These are phyloP conservation scores for Cheumatopsyche charites DNA, from an alignment of 1,140 invertebrate species.

Conservation along the genomic window DNA sequence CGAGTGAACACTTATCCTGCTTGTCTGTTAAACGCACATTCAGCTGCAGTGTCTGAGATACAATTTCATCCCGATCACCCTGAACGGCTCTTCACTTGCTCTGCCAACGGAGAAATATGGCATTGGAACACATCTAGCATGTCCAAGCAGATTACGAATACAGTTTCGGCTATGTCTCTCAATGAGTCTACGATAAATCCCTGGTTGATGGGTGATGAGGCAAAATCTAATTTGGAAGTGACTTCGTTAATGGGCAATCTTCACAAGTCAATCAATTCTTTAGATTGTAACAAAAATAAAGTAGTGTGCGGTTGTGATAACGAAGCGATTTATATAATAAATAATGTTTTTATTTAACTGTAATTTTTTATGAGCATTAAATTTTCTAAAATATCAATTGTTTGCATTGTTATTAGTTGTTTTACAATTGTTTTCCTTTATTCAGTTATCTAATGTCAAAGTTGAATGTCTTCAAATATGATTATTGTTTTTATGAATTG, in stretches of 20 bases:
- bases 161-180: slow-evolving; percentile 37
- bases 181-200: slow-evolving; percentile 59
- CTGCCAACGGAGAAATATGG: slow-evolving; percentile 81
- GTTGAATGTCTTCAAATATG: neutral
- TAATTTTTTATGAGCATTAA: slow-evolving; percentile 23
- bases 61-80: slow-evolving; percentile 83
- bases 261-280: slow-evolving; percentile 77
- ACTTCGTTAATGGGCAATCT: slow-evolving; percentile 72
- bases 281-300: slow-evolving; percentile 74
- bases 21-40: slow-evolving; percentile 79
- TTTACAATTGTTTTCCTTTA: neutral
- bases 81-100: slow-evolving; percentile 81
- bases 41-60: slow-evolving; percentile 77
- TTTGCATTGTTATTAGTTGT: neutral
- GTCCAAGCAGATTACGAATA: slow-evolving; percentile 52
- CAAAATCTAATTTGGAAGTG: slow-evolving; percentile 72
- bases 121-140: slow-evolving; percentile 74
- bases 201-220: slow-evolving; percentile 71
- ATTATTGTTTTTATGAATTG: neutral
- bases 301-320: slow-evolving; percentile 82
- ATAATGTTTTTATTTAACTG: slow-evolving; percentile 63
- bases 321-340: slow-evolving; percentile 79
- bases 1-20: slow-evolving; percentile 80
- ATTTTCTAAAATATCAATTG: slow-evolving; percentile 23
- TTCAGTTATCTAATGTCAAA: neutral